These are phyloP conservation scores for Periparus ater DNA, from an alignment of 2,797 vertebrate genomes.

Conservation along the genomic window DNA sequence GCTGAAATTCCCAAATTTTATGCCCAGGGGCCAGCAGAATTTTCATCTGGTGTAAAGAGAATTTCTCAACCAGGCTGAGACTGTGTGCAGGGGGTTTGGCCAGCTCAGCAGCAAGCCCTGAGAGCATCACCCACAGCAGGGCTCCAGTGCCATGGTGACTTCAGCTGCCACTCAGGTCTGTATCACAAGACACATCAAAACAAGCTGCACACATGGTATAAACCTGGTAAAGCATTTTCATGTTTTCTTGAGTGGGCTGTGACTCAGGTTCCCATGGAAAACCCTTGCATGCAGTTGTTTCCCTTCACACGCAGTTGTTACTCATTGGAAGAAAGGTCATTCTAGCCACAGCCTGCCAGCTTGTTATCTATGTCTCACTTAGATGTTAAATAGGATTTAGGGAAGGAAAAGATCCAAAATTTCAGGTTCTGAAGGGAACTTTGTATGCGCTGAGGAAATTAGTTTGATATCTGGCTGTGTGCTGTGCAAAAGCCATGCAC, in stretches of 20 bases:
- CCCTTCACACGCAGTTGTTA: neutral
- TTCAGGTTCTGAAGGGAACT: neutral
- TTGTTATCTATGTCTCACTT: neutral
- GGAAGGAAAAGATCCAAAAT: neutral
- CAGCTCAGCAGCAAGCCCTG: neutral
- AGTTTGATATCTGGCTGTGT: neutral
- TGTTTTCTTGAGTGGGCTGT: neutral
- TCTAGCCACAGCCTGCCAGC: neutral
- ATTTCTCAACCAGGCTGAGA: neutral
- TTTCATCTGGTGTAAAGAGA: neutral
- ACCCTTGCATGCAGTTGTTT: neutral
- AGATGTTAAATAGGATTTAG: neutral
- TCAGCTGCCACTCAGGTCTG: neutral
- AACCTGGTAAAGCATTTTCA: neutral
- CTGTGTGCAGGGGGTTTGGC: neutral
- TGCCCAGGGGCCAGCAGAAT: neutral
- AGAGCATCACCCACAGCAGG: neutral
- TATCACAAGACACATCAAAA: neutral
- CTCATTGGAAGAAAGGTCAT: neutral
- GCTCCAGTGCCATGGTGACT: neutral
- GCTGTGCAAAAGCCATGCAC: neutral
- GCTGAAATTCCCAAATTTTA: neutral
- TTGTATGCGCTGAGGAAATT: neutral
- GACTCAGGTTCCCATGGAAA: neutral
- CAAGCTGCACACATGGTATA: rapidly evolving